A percentile compares a stretch with the other conserved stretches of the same genome.
Conservation (phyloP, 2,888 invertebrate species). For the Carabus problematicus region DNA sequence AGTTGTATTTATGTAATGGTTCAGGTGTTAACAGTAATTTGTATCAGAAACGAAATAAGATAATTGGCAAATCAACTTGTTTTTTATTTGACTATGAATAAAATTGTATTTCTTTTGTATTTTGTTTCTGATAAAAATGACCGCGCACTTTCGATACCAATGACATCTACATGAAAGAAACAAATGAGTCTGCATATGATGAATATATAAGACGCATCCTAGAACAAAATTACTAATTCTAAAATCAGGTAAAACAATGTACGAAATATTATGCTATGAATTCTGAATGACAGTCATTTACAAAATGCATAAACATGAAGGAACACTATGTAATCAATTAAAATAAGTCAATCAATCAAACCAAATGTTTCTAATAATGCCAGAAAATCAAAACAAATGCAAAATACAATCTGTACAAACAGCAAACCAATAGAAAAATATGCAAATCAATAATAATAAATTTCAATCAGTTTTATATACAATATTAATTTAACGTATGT, state of each 20-base stretch:
- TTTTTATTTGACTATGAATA: too few species aligned
- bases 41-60: too few species aligned
- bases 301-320: not conserved
- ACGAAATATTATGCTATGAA: constrained; percentile 2
- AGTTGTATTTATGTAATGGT: too few species aligned
- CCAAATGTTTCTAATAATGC: not conserved
- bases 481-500: not conserved
- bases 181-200: too few species aligned
- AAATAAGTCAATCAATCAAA: not conserved
- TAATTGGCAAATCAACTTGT: too few species aligned
- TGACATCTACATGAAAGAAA: too few species aligned
- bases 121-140: too few species aligned
- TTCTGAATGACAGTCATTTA: not conserved
- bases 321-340: not conserved
- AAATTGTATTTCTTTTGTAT: too few species aligned
- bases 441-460: not conserved
- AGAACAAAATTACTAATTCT: not conserved
- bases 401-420: not conserved
- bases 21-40: too few species aligned
- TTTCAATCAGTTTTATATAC: not conserved
- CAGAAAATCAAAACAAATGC: not conserved
- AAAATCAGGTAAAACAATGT: not conserved
- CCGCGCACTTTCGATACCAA: too few species aligned
- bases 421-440: not conserved
- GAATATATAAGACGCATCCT: too few species aligned